Conservation (phyloP, 2,113 vertebrate species). For the Semicossyphus pulcher region DNA sequence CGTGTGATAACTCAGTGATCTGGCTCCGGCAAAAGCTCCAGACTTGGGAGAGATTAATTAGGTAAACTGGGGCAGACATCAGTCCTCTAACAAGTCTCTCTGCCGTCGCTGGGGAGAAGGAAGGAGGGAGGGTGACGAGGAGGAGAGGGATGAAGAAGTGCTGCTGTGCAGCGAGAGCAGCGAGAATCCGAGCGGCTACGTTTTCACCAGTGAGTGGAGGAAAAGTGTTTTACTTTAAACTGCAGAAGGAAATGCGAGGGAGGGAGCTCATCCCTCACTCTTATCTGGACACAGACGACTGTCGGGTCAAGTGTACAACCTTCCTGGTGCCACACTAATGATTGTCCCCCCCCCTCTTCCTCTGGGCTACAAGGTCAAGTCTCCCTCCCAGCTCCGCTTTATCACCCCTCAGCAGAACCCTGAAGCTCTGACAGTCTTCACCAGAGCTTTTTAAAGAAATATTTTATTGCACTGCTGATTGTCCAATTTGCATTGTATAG, state of each 20-base stretch:
- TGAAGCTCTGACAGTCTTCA: constrained; percentile 44
- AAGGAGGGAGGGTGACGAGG: constrained; percentile 45
- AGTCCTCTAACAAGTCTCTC: constrained; percentile 64
- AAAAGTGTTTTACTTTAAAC: not conserved
- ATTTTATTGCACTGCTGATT: constrained; percentile 36
- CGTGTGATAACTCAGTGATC: constrained; percentile 53
- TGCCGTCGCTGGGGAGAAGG: constrained; percentile 45
- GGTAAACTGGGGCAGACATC: constrained; percentile 77
- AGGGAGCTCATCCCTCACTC: constrained; percentile 74
- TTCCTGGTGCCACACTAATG: constrained; percentile 82
- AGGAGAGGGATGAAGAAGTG: constrained; percentile 43
- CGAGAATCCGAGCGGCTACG: not conserved
- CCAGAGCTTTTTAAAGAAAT: constrained; percentile 15
- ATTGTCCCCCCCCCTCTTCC: constrained; percentile 52
- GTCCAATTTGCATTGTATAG: constrained; percentile 39
- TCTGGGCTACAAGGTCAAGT: constrained; percentile 71
- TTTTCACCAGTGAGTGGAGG: not conserved
- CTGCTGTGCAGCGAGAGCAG: constrained; percentile 21
- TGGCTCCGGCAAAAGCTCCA: constrained; percentile 58
- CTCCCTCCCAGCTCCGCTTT: constrained; percentile 37
- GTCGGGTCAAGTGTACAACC: constrained; percentile 73
- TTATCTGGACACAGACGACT: constrained; percentile 75
- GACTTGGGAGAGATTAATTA: constrained; percentile 75
- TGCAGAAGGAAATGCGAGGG: constrained; percentile 6
- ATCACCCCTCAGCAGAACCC: constrained; percentile 64